phyloP scores from a whole-genome alignment of 1,140 invertebrate species.

The Brachionus rubens region DNA sequence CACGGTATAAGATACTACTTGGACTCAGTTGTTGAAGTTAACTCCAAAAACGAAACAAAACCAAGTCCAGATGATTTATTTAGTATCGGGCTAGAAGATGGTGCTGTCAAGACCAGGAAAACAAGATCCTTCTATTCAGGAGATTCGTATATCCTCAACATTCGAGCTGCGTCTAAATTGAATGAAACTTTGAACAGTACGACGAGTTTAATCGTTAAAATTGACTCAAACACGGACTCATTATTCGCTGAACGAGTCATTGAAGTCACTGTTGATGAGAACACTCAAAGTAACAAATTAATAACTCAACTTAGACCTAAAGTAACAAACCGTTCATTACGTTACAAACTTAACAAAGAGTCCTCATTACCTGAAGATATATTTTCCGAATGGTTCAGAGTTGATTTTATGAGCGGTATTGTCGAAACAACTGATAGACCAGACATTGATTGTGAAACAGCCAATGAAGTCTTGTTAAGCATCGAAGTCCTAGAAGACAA shows the following conservation, averaged over 20 bases:
- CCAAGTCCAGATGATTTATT: slow-evolving; percentile 12
- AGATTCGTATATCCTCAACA: not conserved
- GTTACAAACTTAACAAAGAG: not conserved
- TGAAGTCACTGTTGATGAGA: slow-evolving; percentile 8
- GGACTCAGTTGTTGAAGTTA: not conserved
- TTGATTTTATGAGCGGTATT: not conserved
- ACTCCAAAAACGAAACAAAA: slow-evolving; percentile 21
- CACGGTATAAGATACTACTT: slow-evolving; percentile 35
- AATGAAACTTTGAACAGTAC: slow-evolving; percentile 7
- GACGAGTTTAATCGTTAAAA: slow-evolving; percentile 12
- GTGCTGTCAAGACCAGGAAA: slow-evolving; percentile 37
- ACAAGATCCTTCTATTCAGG: slow-evolving; percentile 28
- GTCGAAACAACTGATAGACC: not conserved
- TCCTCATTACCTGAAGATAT: slow-evolving; percentile 5
- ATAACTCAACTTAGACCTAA: not conserved
- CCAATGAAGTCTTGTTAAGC: slow-evolving; percentile 27
- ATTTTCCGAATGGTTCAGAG: slow-evolving; percentile 3
- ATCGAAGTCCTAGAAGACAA: slow-evolving; percentile 11
- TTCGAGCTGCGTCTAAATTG: not conserved
- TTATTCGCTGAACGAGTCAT: slow-evolving; percentile 11
- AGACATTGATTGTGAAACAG: slow-evolving; percentile 16
- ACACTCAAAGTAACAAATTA: not conserved
- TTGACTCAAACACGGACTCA: slow-evolving; percentile 17
- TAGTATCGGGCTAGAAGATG: not conserved
- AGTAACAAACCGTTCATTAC: not conserved